These are phyloP conservation scores for Nannoperca obscura DNA, from an alignment of 2,797 vertebrate genomes.

Conservation along the genomic window DNA sequence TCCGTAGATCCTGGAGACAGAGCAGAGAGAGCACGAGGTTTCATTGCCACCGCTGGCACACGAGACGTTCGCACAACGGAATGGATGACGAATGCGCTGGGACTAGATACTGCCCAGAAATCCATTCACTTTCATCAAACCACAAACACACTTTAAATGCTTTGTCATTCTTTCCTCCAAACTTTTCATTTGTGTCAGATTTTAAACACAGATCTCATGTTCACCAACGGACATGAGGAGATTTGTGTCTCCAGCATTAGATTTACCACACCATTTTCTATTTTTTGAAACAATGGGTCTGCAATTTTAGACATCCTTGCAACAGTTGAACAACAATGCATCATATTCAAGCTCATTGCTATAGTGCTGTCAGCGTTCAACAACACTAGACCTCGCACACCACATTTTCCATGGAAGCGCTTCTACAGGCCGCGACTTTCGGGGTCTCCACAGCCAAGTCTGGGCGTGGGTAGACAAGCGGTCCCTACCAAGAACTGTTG, in stretches of 20 bases:
- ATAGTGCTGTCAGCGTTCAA: conserved; percentile 19
- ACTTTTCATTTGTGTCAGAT: conserved; percentile 2
- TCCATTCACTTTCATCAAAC: conserved; percentile 32
- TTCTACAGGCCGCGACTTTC: conserved; percentile 65
- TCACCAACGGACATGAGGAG: neutral
- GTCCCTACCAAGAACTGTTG: conserved; percentile 64
- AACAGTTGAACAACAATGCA: conserved; percentile 1
- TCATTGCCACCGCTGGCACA: conserved; percentile 36
- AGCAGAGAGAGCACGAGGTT: conserved; percentile 60
- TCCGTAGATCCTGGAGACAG: conserved; percentile 50
- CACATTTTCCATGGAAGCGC: conserved; percentile 74
- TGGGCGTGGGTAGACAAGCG: conserved; percentile 44
- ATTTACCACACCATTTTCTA: too few species aligned
- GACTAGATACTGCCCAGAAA: conserved; percentile 35
- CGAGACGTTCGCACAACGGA: conserved; percentile 41
- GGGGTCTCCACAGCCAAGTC: conserved; percentile 60
- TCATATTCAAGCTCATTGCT: conserved; percentile 2
- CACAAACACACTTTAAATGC: conserved; percentile 21
- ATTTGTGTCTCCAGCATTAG: neutral
- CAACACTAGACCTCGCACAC: conserved; percentile 40
- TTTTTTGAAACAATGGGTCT: too few species aligned
- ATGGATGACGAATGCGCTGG: conserved; percentile 59
- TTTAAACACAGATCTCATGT: neutral
- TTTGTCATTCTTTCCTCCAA: neutral
- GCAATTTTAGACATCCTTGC: neutral